Base-by-base conservation (phyloP, 1,140 invertebrate genomes). In the Trichonephila inaurata region DNA sequence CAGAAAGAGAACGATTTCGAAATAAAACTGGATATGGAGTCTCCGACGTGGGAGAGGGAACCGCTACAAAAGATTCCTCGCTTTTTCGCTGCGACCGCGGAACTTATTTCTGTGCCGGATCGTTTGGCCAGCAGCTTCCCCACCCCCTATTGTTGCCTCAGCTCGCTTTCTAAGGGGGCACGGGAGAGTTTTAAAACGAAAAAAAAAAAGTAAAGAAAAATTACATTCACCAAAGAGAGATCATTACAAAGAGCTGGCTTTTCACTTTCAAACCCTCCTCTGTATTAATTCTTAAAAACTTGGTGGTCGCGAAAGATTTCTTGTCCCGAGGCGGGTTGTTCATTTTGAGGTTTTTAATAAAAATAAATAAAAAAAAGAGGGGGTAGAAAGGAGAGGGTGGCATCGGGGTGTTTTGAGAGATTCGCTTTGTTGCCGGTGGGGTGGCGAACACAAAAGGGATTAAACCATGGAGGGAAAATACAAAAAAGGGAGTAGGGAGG, bases 281-380 rank as follows among this genome's bases (percentile, higher is more conserved):
- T 4, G 24, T 77, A 77, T 40, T 77, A 77, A 77, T 77, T 77
- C 69, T 77, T 77, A 33, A 77, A 28, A 77, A 77, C 69, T 77
- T 77, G 66, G 69, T 77, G 69, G 69, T 77, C 28, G 69, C 24
- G 69, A 33, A 77, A 77, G 69, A 77, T 77, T 77, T 69, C 66
- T 69, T 33, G 69, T 77, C 69, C 69, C 69, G 24, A 18, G 69
- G 69, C 69, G 69, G 28, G 69, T 77, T 77, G 69, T 19, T 77
- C 69, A 77, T 77, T 77, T 77, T 77, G 69, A 40, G 69, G 69
- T 40, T 77, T 77, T 77, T 77, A 33, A 77, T 33, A 33, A 77
- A 77, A 77, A 40, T 28, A 77, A 14, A 77, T 16, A 62, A 21
- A 62, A 62, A 18, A 62, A 14, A 62, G 19, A 3, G 19, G 19